Conservation (phyloP, 2,888 invertebrate genomes). For the Herminia tarsipennalis region DNA sequence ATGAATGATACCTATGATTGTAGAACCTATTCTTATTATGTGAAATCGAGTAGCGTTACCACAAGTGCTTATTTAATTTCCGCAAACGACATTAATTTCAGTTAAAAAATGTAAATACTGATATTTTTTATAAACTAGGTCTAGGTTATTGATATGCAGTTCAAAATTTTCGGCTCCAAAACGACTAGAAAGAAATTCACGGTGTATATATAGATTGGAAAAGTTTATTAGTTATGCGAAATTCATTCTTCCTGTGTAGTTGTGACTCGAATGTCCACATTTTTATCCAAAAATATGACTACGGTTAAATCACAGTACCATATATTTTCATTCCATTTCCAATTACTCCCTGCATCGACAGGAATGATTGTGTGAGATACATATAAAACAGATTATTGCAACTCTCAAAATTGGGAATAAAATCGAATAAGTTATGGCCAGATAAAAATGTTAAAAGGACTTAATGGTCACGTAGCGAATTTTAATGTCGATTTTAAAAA, state of each 20-base stretch:
- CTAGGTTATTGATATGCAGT: too few species aligned
- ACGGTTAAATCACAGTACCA: conserved; percentile 20
- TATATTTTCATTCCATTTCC: conserved; percentile 30
- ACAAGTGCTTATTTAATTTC: too few species aligned
- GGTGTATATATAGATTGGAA: too few species aligned
- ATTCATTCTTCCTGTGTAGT: neutral
- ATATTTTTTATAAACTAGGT: too few species aligned
- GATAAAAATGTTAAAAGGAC: conserved; percentile 6
- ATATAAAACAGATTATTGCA: conserved; percentile 26
- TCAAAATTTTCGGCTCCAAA: too few species aligned
- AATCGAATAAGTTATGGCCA: neutral
- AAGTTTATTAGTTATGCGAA: neutral
- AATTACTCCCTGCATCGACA: conserved; percentile 31
- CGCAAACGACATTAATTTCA: too few species aligned
- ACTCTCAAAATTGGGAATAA: conserved; percentile 12
- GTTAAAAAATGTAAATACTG: too few species aligned
- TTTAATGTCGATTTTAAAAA: neutral
- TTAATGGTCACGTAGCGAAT: neutral
- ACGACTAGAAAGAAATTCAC: too few species aligned
- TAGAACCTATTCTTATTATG: too few species aligned
- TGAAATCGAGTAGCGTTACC: too few species aligned
- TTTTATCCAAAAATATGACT: conserved; percentile 18
- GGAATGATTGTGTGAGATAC: conserved; percentile 27
- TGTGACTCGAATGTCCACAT: conserved; percentile 1
- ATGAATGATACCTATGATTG: too few species aligned